Evolutionary conservation across 2,113 vertebrate genomes (phyloP), one percentile per base, ranked within the genome.

Genomic region (Nettapus auritus): DNA sequence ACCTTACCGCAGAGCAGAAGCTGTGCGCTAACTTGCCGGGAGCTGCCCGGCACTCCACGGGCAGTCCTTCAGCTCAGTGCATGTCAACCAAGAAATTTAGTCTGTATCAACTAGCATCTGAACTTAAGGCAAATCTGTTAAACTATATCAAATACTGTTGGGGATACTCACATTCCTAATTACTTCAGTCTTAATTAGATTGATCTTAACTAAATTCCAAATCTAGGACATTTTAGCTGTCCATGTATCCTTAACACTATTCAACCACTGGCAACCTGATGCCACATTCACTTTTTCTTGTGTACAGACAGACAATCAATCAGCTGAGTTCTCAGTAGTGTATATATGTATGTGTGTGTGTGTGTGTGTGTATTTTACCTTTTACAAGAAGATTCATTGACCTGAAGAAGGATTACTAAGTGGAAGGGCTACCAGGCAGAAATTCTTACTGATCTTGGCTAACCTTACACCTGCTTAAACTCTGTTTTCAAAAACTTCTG

Each of bases 401-500:
- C 86, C 92, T 64, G 60, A 96, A 82, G 85, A 89, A 63, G 68
- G 68, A 93, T 91, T 93, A 90, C 22, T 82, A 89, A 84, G 26
- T 71, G 52, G 88, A 80, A 90, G 85, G 80, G 88, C 42, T 96
- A 77, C 70, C 77, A 85, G 69, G 74, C 89, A 93, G 74, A 95
- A 95, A 95, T 92, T 74, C 34, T 57, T 60, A 56, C 40, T 94
- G 89, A 93, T 90, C 76, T 74, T 92, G 59, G 63, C 55, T 92
- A 74, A 96, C 88, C 62, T 84, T 60, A 64, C 2, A 33, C 23
- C 56, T 91, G 50, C 73, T 81, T 95, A 67, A 96, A 90, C 60
- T 68, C 38, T 78, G 38, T 82, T 92, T 92, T 92, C 57, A 82
- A 71, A 90, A 88, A 62, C 75, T 91, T 88, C 56, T 68, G 34